Evolutionary conservation across 2,888 invertebrate species (phyloP).

Genomic region (Sisyra nigra): DNA sequence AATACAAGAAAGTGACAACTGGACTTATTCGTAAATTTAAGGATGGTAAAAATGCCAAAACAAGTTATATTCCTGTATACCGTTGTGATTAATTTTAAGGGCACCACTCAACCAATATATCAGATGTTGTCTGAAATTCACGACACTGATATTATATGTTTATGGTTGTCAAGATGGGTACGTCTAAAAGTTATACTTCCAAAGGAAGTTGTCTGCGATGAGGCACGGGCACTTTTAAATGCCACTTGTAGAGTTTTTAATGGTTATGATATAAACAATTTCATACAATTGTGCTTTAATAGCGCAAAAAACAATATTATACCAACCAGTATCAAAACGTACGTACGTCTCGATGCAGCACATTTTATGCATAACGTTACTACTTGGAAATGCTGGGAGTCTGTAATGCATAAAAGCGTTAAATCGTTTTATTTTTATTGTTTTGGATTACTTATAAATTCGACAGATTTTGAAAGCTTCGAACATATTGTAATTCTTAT

Average conservation of each 20-base stretch:
- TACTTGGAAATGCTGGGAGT: background rate
- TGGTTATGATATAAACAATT: background rate
- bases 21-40: background rate
- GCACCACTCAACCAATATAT: background rate
- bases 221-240: background rate
- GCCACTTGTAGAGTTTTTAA: background rate
- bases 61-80: background rate
- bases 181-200: background rate
- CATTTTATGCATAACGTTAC: background rate
- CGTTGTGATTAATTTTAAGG: background rate
- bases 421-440: background rate
- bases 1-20: background rate
- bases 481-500: background rate
- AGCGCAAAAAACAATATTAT: background rate
- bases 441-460: background rate
- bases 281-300: background rate
- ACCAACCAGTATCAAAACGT: background rate
- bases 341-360: background rate
- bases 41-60: background rate
- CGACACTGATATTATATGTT: background rate
- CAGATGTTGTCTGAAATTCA: background rate
- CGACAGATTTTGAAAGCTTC: background rate
- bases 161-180: background rate
- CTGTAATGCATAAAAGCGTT: background rate
- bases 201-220: background rate